Percentiles rank a stretch among this genome's conserved stretches.
Evolutionary conservation across 2,888 invertebrate species (phyloP).

Genomic region (Lasioglossum calceatum): DNA sequence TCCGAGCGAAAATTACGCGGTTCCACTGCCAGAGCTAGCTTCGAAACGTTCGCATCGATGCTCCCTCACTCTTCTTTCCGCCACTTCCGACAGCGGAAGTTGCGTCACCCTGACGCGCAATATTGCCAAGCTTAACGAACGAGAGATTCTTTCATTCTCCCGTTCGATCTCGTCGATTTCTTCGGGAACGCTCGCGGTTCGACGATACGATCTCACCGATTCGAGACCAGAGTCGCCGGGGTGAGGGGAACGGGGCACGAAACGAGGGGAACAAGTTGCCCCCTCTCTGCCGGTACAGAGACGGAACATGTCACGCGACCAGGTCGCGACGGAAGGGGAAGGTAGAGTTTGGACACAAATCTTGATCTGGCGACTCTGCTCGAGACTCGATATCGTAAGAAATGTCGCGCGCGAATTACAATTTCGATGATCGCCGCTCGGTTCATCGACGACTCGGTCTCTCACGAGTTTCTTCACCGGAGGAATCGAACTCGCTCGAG

Average conservation of each 20-base stretch:
- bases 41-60: not conserved
- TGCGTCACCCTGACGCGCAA: not conserved
- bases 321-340: too few relatives aligned
- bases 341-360: too few relatives aligned
- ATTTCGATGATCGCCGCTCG: not conserved
- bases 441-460: not conserved
- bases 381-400: not conserved
- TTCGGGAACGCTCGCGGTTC: not conserved
- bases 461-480: not conserved
- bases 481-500: not conserved
- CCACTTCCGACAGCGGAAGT: not conserved
- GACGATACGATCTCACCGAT: not conserved
- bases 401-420: not conserved
- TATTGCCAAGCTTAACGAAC: not conserved
- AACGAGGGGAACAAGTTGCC: too few relatives aligned
- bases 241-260: too few relatives aligned
- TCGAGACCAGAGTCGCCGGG: not conserved
- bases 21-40: not conserved
- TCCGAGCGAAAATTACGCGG: not conserved
- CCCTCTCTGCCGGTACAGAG: too few relatives aligned
- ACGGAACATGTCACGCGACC: too few relatives aligned
- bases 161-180: not conserved
- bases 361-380: too few relatives aligned
- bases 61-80: not conserved
- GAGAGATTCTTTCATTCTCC: not conserved